Base-by-base conservation (phyloP, 2,797 vertebrate genomes). In the Glyptemys insculpta region DNA sequence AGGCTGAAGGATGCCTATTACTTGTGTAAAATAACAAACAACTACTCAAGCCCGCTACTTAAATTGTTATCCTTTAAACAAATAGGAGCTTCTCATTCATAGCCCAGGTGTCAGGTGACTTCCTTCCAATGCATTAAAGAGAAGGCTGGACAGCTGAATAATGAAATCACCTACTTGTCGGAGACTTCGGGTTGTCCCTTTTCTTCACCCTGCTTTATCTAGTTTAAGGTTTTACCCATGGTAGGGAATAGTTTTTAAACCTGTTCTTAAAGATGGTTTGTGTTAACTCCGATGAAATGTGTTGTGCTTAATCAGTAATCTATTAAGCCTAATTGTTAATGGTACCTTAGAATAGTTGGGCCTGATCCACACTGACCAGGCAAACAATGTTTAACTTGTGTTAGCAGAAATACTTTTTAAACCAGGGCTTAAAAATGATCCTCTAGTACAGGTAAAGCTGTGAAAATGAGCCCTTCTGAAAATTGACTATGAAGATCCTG, bases 51-150 rank as follows among this genome's bases (percentile, higher is more conserved):
- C 10, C 87, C 31, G 1, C 62, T 25, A 3, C 37, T 0, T 65
- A 10, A 65, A 0, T 21, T 14, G 31, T 1, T 6, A 74, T 86
- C 62, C 49, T 80, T 49, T 3, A 52, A 34, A 74, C 12, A 25
- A 81, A 41, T 10, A 21, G 81, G 49, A 53, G 50, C 49, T 15
- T 25, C 3, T 47, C n/a, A 84, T 23, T 25, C 54, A 25, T 1
- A 57, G 41, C 44, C 5, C 1, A 0, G 49, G 79, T 81, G 7
- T 16, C 16, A 79, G 49, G 44, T 18, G 37, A 5, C 16, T 81
- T 50, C 65, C 37, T 34, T 85, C 37, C 68, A 72, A 9, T 41
- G n/a, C 68, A 72, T 41, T 72, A 72, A 72, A 72, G 18, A 25
- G 21, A 72, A 72, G 68, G 18, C n/a, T 72, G 68, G 68, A 72